Evolutionary conservation across 2,113 vertebrate genomes (phyloP), one percentile per base, ranked within the genome.

Genomic region (Sinocyclocheilus anophthalmus): DNA sequence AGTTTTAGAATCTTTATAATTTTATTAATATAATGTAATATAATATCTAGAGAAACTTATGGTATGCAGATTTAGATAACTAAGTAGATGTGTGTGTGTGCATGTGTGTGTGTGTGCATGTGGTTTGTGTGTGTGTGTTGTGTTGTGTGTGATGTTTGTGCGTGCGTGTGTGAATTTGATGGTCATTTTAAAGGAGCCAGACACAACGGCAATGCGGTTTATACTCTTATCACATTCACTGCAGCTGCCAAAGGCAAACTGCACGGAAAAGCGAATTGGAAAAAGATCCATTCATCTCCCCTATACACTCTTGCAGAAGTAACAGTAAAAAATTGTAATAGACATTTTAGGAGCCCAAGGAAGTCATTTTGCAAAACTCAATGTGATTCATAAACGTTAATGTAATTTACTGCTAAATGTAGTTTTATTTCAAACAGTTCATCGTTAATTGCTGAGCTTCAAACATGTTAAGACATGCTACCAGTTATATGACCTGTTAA

Each of bases 161-260:
- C 72, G 86, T 75, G 33, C 65, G 83, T 80, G 86, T 86, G 84
- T 85, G 84, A 87, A 42, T 77, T 45, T 65, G 45, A 72, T 48
- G 84, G 87, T 63, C 53, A 85, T 88, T 85, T 86, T 22, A 63
- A 86, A 90, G 76, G 37, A 61, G 33, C 48, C 70, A 55, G 81
- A 65, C 57, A 75, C 67, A 83, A 79, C 63, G 63, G 89, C 70
- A 72, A 85, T 75, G 65, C 83, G 73, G 65, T 73, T 65, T 77
- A 88, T 83, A 89, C 86, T 83, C 90, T 94, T 94, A 94, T 94
- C 93, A 87, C 89, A 86, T 88, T 89, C 81, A 61, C 89, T 90
- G 91, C 93, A 93, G 91, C 90, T 91, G 92, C 79, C 7, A 87
- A 85, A 89, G 90, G 83, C 14, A 81, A 90, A 91, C 87, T 83